These are phyloP conservation scores for Dryadula phaetusa DNA, from an alignment of 2,888 invertebrate species.

Conservation along the genomic window DNA sequence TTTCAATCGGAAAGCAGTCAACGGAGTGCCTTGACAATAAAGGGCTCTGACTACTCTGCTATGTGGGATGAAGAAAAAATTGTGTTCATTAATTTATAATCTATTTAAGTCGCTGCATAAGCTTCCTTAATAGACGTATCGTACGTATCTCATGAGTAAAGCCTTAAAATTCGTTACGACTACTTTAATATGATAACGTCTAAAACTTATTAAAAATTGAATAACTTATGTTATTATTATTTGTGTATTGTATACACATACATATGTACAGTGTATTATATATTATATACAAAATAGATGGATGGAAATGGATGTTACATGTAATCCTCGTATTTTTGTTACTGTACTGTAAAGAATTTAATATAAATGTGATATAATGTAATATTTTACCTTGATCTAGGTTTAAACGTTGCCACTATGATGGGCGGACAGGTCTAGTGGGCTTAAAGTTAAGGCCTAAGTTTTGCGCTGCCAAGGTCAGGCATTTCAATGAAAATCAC, in stretches of 20 bases:
- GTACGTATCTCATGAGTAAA: background rate
- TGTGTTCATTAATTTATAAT: background rate
- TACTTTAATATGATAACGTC: background rate
- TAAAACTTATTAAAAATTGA: background rate
- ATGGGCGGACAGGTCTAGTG: slow-evolving; percentile 16
- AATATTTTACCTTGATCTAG: slow-evolving; percentile 16
- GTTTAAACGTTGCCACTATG: background rate
- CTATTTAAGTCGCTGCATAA: background rate
- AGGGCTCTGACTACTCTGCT: too few species aligned
- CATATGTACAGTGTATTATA: too few species aligned
- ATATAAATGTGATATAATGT: too few species aligned
- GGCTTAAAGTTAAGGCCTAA: slow-evolving; percentile 11
- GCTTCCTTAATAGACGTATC: background rate
- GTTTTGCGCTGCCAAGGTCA: background rate
- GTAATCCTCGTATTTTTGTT: too few species aligned
- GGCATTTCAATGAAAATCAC: background rate
- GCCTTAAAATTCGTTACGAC: background rate
- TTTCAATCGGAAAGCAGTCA: too few species aligned
- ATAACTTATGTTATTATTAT: too few species aligned
- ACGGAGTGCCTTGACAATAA: too few species aligned
- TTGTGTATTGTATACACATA: too few species aligned
- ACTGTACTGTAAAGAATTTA: too few species aligned
- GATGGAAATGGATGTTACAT: too few species aligned
- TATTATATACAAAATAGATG: too few species aligned
- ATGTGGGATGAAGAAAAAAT: too few species aligned